Evolutionary conservation across 2,113 vertebrate species (phyloP).

Genomic region (Pogona vitticeps): DNA sequence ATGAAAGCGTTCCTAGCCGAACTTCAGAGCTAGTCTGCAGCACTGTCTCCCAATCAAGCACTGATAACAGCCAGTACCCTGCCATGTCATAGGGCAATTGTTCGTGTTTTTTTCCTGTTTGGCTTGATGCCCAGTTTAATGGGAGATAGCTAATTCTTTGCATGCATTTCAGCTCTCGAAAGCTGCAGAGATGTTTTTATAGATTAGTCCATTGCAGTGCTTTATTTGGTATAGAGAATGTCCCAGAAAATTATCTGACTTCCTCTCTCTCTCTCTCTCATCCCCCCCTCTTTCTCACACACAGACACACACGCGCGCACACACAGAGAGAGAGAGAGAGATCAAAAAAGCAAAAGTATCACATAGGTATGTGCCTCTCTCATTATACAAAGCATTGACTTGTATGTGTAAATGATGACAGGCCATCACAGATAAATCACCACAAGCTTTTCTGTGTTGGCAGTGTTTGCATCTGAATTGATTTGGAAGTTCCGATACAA

Average conservation of each 20-base stretch:
- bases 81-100: constrained; percentile 39
- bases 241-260: not conserved
- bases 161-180: not conserved
- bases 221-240: not conserved
- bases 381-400: not conserved
- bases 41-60: not conserved
- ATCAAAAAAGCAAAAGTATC: too few relatives aligned
- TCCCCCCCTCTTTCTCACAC: too few relatives aligned
- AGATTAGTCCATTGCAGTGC: not conserved
- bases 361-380: not conserved
- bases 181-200: not conserved
- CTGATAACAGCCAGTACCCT: not conserved
- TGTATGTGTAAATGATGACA: too few relatives aligned
- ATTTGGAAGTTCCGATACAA: not conserved
- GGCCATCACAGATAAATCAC: not conserved
- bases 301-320: too few relatives aligned
- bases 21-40: constrained; percentile 2
- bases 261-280: too few relatives aligned
- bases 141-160: not conserved
- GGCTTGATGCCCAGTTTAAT: constrained; percentile 35
- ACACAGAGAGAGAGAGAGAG: too few relatives aligned
- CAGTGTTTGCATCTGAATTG: not conserved
- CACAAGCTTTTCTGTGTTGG: not conserved
- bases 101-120: constrained; percentile 41
- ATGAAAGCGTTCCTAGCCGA: constrained; percentile 24